Evolutionary conservation across 1,140 invertebrate genomes (phyloP), one percentile per base, ranked within the genome.

Genomic region (Heterodera schachtii): DNA sequence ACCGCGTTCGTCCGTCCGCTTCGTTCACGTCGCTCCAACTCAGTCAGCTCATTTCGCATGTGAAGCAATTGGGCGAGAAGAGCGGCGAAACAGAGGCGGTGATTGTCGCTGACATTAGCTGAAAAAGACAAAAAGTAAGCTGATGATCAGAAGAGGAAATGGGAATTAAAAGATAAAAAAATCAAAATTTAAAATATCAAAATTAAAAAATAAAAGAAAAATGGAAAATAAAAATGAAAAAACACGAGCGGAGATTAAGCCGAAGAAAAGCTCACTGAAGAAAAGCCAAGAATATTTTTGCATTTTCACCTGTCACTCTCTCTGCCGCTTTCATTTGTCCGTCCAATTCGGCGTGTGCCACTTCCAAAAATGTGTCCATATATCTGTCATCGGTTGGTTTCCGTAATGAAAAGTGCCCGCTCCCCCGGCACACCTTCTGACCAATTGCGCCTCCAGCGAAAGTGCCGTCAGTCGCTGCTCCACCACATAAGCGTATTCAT

Each of bases 1-100:
- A 21, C 52, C 9, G 41, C 21, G 47, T 43, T 47, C 66, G 46
- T 41, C 21, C 66, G 52, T n/a, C 60, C 64, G 16, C 66, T 64
- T 9, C 31, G 52, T 31, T 78, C 76, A 13, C 31, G 21, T 13
- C n/a, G 52, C 70, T 78, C 76, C 60, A 78, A n/a, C 13, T 78
- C 64, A 8, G 76, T 78, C 49, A 78, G 70, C 44, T 78, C 76
- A 78, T 78, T 78, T 43, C 76, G 76, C 66, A 78, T 67, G 44
- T 78, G 57, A 47, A 78, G 70, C 66, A 78, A 7, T 43, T 78
- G 76, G 11, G 76, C 76, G 41, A 78, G 66, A 31, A 78, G 70
- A 41, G 66, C 76, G 16, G 47, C 43, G 44, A 78, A 78, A 64
- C 13, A 13, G 70, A 70, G 76, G 66, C 70, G 76, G 9, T 46